Conservation (phyloP, 2,113 vertebrate genomes). For the Lontra canadensis region DNA sequence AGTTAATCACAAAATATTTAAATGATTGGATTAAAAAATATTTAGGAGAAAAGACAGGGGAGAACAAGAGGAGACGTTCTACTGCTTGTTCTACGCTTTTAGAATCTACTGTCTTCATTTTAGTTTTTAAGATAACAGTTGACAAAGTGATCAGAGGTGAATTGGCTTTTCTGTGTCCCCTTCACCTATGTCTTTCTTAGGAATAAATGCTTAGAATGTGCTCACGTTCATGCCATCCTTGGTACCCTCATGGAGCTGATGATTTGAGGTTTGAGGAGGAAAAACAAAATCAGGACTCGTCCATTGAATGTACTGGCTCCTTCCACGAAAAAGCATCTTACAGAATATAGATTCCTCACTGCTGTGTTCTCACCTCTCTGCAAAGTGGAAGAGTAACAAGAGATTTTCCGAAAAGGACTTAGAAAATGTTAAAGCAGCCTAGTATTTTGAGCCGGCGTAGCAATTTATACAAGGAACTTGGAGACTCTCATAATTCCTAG, state of each 20-base stretch:
- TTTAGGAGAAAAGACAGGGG: neutral
- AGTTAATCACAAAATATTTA: constrained; percentile 50
- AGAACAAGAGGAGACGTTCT: neutral
- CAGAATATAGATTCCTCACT: neutral
- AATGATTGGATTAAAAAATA: constrained; percentile 26
- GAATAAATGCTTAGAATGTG: neutral
- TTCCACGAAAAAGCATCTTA: neutral
- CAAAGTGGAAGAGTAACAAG: neutral
- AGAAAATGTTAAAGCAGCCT: neutral
- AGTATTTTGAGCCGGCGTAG: constrained; percentile 22
- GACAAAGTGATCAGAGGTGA: neutral
- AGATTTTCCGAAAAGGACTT: neutral
- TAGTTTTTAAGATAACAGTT: neutral
- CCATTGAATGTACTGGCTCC: neutral
- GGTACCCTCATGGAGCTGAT: neutral
- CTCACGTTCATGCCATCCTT: neutral
- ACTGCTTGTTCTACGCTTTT: neutral
- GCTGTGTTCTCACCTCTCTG: neutral
- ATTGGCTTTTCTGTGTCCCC: neutral
- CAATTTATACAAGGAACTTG: constrained; percentile 1
- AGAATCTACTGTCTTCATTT: neutral
- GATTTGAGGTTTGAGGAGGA: neutral
- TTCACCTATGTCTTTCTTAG: neutral
- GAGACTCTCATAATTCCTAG: neutral
- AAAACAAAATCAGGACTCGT: neutral